phyloP scores from a whole-genome alignment of 2,888 invertebrate species.

The Microplitis deprimator region DNA sequence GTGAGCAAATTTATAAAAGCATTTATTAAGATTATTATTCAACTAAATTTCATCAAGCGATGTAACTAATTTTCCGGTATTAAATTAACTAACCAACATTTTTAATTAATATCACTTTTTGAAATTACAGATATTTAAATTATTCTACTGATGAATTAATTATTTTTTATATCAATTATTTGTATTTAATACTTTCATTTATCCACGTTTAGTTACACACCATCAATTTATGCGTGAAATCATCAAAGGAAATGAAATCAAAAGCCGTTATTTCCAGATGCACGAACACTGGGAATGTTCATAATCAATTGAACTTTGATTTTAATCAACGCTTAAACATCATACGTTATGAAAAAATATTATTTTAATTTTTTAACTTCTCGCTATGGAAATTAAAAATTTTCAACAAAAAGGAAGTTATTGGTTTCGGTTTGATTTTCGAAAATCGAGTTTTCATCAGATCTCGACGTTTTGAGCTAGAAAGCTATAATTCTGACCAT shows the following conservation, averaged over 20 bases:
- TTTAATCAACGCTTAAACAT: not conserved
- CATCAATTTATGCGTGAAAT: constrained; percentile 22
- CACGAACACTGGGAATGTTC: not conserved
- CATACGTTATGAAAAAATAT: not conserved
- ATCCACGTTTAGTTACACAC: not conserved
- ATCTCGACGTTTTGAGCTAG: too few species aligned
- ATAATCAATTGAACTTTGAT: constrained; percentile 11
- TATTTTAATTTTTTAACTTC: not conserved
- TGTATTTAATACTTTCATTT: not conserved
- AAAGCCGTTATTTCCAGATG: constrained; percentile 24
- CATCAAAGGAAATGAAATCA: constrained; percentile 21
- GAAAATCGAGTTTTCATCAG: too few species aligned
- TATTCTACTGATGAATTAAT: not conserved
- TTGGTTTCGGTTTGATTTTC: not conserved
- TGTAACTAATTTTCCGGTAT: constrained; percentile 5
- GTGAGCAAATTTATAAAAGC: constrained; percentile 1
- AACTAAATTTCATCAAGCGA: not conserved
- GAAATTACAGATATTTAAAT: not conserved
- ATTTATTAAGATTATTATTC: constrained; percentile 5
- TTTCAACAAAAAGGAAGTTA: not conserved
- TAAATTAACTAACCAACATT: constrained; percentile 20
- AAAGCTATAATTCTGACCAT: too few species aligned
- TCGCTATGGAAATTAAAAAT: not conserved
- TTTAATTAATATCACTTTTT: not conserved
- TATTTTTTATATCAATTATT: not conserved